Percentiles rank a stretch among this genome's conserved stretches.
These are phyloP conservation scores for Ectropis crepuscularia DNA, from an alignment of 2,888 invertebrate genomes.

Conservation along the genomic window DNA sequence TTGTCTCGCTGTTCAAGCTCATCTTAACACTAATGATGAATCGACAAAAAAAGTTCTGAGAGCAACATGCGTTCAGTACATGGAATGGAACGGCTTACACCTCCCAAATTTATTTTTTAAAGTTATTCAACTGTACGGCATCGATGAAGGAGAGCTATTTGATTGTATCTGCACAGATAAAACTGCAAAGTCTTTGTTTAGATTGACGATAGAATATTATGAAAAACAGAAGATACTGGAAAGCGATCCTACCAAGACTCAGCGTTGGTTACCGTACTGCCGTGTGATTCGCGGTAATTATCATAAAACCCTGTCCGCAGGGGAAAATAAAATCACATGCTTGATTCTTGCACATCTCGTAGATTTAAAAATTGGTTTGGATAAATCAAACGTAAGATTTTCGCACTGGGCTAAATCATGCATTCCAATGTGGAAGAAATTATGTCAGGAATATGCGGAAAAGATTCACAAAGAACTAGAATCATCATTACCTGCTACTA, in stretches of 20 bases:
- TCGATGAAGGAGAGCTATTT: constrained; percentile 30
- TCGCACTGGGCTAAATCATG: constrained; percentile 28
- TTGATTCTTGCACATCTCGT: constrained; percentile 30
- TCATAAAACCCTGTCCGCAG: constrained; percentile 23
- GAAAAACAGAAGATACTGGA: constrained; percentile 20
- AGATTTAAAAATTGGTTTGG: constrained; percentile 33
- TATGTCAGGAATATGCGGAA: background rate
- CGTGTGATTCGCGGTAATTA: constrained; percentile 15
- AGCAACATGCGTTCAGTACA: constrained; percentile 31
- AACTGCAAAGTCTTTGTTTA: constrained; percentile 3
- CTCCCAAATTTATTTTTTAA: constrained; percentile 33
- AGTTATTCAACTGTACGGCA: constrained; percentile 26
- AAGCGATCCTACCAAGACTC: constrained; percentile 14
- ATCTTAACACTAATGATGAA: constrained; percentile 25
- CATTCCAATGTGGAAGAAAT: background rate
- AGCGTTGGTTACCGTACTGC: constrained; percentile 34
- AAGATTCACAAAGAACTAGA: constrained; percentile 1
- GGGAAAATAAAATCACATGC: constrained; percentile 19
- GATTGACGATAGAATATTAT: constrained; percentile 24
- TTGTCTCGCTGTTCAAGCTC: constrained; percentile 25
- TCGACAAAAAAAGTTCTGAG: constrained; percentile 28
- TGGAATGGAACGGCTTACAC: constrained; percentile 36
- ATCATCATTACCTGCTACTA: background rate
- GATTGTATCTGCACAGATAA: constrained; percentile 8
- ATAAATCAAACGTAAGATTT: constrained; percentile 26